These are phyloP conservation scores for Drosophila neocordata DNA, from an alignment of 1,140 invertebrate species.

Conservation along the genomic window DNA sequence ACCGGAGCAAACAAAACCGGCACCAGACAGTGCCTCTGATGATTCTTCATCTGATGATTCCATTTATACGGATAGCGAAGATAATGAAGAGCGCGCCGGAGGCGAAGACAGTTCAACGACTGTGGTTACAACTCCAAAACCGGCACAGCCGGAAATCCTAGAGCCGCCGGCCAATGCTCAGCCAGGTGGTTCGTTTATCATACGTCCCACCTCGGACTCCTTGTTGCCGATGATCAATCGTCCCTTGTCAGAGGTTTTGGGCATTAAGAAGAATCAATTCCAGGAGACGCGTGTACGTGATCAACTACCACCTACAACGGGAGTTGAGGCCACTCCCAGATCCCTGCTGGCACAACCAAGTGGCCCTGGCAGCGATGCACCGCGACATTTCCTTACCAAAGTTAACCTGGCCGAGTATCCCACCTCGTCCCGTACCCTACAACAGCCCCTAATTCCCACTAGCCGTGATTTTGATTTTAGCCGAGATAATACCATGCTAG, in stretches of 20 bases:
- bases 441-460: constrained; percentile 38
- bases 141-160: constrained; percentile 55
- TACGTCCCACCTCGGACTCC: constrained; percentile 72
- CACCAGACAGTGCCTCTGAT: constrained; percentile 36
- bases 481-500: constrained; percentile 77
- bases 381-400: constrained; percentile 72
- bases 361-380: background rate
- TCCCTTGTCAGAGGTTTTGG: constrained; percentile 81
- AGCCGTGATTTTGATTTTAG: constrained; percentile 79
- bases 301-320: constrained; percentile 47
- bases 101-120: constrained; percentile 24
- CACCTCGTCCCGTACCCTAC: constrained; percentile 52
- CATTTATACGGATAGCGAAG: constrained; percentile 66
- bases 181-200: constrained; percentile 69
- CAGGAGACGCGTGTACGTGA: constrained; percentile 77
- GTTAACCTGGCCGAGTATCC: constrained; percentile 79
- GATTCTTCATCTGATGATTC: constrained; percentile 69
- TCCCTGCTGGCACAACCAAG: constrained; percentile 29
- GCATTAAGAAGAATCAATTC: constrained; percentile 82
- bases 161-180: constrained; percentile 52
- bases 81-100: constrained; percentile 31
- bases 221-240: constrained; percentile 81
- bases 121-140: constrained; percentile 45
- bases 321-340: constrained; percentile 50
- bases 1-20: constrained; percentile 33